phyloP scores from a whole-genome alignment of 2,888 invertebrate species.

The Pristionchus arcanus region DNA sequence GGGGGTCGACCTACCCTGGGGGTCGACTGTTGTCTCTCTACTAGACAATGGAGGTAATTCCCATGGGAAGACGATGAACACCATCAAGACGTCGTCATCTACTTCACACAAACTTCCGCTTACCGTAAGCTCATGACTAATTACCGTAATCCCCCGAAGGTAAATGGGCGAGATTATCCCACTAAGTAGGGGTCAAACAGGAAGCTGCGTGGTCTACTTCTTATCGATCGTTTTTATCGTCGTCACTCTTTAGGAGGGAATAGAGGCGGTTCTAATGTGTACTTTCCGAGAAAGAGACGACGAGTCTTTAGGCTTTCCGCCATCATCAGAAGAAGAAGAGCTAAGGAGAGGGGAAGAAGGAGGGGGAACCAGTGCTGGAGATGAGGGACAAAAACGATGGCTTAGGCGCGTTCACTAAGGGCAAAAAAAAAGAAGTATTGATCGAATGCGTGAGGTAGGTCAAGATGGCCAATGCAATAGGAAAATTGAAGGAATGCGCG shows the following conservation, averaged over 20 bases:
- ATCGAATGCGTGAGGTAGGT: slow-evolving; percentile 21
- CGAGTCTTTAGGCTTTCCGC: slow-evolving; percentile 33
- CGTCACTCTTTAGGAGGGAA: background rate
- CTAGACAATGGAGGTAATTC: slow-evolving; percentile 5
- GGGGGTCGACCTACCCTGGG: background rate
- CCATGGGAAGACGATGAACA: slow-evolving; percentile 18
- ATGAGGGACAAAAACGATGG: background rate
- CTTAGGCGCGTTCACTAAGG: background rate
- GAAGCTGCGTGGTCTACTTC: slow-evolving; percentile 18
- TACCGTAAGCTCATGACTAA: background rate
- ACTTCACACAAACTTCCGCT: slow-evolving; percentile 31
- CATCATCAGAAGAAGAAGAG: slow-evolving; percentile 20
- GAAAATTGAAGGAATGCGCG: background rate
- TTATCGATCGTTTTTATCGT: slow-evolving; percentile 13
- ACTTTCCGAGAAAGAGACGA: slow-evolving; percentile 2
- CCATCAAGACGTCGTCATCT: background rate
- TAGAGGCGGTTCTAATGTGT: slow-evolving; percentile 43
- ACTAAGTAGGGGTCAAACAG: background rate
- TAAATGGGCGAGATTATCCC: background rate
- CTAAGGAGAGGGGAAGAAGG: background rate
- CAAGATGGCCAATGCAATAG: background rate
- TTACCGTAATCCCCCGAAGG: background rate
- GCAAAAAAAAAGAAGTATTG: background rate
- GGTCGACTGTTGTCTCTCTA: background rate
- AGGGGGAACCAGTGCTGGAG: slow-evolving; percentile 29